Evolutionary conservation across 2,888 invertebrate species (phyloP).

Genomic region (Tenthredo scrophulariae): DNA sequence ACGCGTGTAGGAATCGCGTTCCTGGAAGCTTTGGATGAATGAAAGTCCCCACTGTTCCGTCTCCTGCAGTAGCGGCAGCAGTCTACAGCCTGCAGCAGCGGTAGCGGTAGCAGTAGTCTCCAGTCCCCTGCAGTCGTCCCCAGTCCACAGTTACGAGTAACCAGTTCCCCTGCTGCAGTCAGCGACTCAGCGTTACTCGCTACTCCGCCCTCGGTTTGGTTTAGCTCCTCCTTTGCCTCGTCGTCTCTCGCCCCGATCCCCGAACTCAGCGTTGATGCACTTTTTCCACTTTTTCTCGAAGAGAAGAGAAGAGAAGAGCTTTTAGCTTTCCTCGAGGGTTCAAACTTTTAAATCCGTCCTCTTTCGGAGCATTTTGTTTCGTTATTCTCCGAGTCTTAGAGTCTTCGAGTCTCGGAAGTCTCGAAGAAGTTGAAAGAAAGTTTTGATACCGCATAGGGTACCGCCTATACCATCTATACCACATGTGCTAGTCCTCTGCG

Average conservation of each 20-base stretch:
- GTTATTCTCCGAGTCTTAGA: neutral
- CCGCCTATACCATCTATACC: neutral
- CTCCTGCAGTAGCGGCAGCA: neutral
- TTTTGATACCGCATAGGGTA: neutral
- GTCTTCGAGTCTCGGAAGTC: neutral
- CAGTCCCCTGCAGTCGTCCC: neutral
- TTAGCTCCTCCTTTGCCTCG: constrained; percentile 35
- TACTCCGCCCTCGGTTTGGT: constrained; percentile 47
- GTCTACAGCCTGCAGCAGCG: neutral
- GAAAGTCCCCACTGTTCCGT: constrained; percentile 71
- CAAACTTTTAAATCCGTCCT: neutral
- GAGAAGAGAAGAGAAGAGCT: neutral
- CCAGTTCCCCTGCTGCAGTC: neutral
- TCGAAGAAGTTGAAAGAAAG: neutral
- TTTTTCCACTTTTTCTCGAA: neutral
- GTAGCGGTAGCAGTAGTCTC: neutral
- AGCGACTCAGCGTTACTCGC: neutral
- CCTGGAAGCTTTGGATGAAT: constrained; percentile 74
- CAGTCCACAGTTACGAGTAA: constrained; percentile 8
- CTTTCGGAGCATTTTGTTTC: neutral
- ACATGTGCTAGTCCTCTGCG: constrained; percentile 26
- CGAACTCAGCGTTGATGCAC: neutral
- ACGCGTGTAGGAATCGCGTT: constrained; percentile 59
- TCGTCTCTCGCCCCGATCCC: neutral
- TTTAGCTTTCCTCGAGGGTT: neutral